Evolutionary conservation across 2,888 invertebrate genomes (phyloP).

Genomic region (Hipparchia sbordonii): DNA sequence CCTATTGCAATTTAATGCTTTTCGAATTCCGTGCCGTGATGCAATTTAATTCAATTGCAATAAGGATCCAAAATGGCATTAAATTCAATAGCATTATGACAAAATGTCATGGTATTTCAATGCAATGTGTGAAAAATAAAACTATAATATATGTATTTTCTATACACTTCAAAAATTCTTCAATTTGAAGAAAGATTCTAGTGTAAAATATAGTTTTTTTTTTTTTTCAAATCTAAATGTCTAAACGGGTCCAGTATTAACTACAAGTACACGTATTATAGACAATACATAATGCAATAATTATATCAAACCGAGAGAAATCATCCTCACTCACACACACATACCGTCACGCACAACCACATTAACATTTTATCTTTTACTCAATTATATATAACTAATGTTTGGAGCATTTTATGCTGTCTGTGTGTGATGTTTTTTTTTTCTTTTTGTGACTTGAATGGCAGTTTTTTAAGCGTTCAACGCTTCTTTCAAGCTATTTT

Average conservation of each 20-base stretch:
- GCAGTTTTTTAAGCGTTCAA: background rate
- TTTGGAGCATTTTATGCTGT: conserved; percentile 36
- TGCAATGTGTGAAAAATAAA: background rate
- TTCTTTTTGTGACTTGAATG: conserved; percentile 5
- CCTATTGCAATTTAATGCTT: background rate
- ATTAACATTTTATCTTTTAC: conserved; percentile 48
- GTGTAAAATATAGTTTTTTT: background rate
- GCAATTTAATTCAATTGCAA: background rate
- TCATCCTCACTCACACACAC: conserved; percentile 48
- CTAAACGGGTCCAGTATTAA: conserved; percentile 33
- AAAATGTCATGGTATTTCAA: too few relatives aligned
- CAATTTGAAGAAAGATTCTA: background rate
- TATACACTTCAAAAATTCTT: background rate
- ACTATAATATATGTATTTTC: background rate
- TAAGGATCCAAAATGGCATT: too few relatives aligned
- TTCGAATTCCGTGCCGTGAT: background rate
- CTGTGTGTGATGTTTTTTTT: conserved; percentile 28
- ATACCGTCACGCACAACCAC: conserved; percentile 67
- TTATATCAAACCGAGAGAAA: conserved; percentile 35
- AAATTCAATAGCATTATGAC: too few relatives aligned
- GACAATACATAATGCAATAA: background rate
- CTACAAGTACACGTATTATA: conserved; percentile 18
- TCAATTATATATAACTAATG: conserved; percentile 51
- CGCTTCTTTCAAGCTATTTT: background rate
- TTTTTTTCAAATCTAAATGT: conserved; percentile 30